Evolutionary conservation across 2,888 invertebrate species (phyloP), one percentile per base, ranked within the genome.

Genomic region (Flexamia atlantica): DNA sequence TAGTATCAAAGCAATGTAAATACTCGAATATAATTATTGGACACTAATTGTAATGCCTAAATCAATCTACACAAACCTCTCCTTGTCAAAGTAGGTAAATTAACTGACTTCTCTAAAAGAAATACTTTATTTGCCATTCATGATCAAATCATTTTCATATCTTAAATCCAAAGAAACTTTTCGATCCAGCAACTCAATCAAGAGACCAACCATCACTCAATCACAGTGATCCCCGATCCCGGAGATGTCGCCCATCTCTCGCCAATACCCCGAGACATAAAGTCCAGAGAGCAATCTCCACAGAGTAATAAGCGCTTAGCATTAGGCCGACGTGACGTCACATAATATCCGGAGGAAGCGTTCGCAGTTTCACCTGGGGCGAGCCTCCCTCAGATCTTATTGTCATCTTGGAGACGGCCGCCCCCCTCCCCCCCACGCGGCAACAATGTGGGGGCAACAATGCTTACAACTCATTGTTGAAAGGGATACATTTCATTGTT

Each of bases 291-390:
- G 57, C 28, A 79, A 79, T 79, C 79, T 79, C 79, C 79, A 50
- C 76, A 28, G 53, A 50, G 79, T 79, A 79, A 79, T 79, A 57
- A 57, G 79, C 79, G 57, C 79, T 79, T 79, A 79, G 79, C 79
- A 79, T 79, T 79, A 79, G 57, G 23, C 32, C 76, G 76, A 28
- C 50, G 28, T 50, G 76, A 79, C 79, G 79, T 79, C 79, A 79
- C 23, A 79, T 57, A 79, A 79, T 79, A 79, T 79, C 79, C 79
- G 79, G 32, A 53, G 79, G 76, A 79, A 79, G 32, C 17, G 53
- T 64, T 64, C 17, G 28, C 4, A 76, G 74, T 46, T 28, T 76
- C 74, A 76, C 74, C 74, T 76, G 74, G 46, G 74, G 74, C 79
- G 5, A 23, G 32, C 20, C 36, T 36, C 32, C 28, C 53, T 30